These are phyloP conservation scores for Drosophila subquinaria DNA, from an alignment of 2,888 invertebrate species.

Conservation along the genomic window DNA sequence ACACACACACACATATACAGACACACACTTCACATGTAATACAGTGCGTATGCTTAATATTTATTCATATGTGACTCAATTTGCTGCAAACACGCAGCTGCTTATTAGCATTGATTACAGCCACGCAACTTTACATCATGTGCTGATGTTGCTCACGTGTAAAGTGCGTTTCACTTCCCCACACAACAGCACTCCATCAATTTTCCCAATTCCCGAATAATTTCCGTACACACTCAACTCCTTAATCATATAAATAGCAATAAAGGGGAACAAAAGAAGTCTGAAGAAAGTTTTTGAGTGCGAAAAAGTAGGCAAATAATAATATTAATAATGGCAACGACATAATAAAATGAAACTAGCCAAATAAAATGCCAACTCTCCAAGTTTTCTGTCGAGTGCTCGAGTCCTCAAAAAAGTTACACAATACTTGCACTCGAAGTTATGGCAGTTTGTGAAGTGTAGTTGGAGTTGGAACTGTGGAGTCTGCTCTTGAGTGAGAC, in stretches of 20 bases:
- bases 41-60: slow-evolving; percentile 66
- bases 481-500: slow-evolving; percentile 29
- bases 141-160: slow-evolving; percentile 41
- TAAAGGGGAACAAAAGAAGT: slow-evolving; percentile 12
- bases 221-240: slow-evolving; percentile 56
- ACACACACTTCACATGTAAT: slow-evolving; percentile 23
- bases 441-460: slow-evolving; percentile 51
- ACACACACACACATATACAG: slow-evolving; percentile 25
- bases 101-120: slow-evolving; percentile 61
- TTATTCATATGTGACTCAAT: slow-evolving; percentile 61
- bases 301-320: neutral
- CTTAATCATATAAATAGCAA: slow-evolving; percentile 64
- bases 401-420: slow-evolving; percentile 51
- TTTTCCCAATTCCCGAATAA: slow-evolving; percentile 40
- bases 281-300: slow-evolving; percentile 32
- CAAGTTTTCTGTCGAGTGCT: slow-evolving; percentile 41
- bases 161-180: slow-evolving; percentile 13
- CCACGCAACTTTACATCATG: slow-evolving; percentile 32
- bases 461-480: slow-evolving; percentile 32
- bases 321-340: slow-evolving; percentile 32
- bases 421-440: slow-evolving; percentile 49
- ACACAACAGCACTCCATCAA: slow-evolving; percentile 29
- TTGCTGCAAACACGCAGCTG: slow-evolving; percentile 61
- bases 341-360: slow-evolving; percentile 59
- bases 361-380: slow-evolving; percentile 43